Conservation (phyloP, 2,888 invertebrate species). For the Zhuqinia jingwanae region DNA sequence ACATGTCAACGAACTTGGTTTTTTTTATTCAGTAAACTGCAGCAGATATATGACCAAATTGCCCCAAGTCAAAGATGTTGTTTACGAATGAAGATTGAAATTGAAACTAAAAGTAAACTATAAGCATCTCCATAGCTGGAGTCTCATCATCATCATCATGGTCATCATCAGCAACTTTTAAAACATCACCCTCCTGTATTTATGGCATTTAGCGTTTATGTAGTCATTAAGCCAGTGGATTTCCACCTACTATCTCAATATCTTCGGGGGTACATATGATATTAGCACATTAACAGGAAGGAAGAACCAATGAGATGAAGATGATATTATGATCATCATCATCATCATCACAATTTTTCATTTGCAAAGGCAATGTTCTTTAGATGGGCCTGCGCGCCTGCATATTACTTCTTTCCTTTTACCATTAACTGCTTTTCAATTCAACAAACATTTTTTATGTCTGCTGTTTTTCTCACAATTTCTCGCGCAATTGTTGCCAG, state of each 20-base stretch:
- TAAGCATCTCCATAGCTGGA: conserved; percentile 28
- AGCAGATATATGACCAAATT: background rate
- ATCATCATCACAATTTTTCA: conserved; percentile 9
- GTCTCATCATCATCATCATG: conserved; percentile 6
- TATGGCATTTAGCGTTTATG: conserved; percentile 62
- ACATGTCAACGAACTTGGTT: conserved; percentile 18
- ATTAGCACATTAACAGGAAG: conserved; percentile 68
- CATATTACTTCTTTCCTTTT: conserved; percentile 30
- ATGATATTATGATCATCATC: conserved; percentile 33
- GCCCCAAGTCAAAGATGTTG: conserved; percentile 37
- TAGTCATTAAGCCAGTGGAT: conserved; percentile 66
- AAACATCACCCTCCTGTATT: conserved; percentile 30
- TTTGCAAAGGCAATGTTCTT: conserved; percentile 47
- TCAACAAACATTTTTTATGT: conserved; percentile 30
- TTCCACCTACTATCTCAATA: conserved; percentile 65
- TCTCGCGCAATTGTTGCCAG: too few relatives aligned
- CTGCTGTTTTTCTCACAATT: conserved; percentile 34
- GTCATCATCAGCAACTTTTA: conserved; percentile 6
- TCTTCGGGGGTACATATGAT: conserved; percentile 61
- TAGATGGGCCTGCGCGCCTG: conserved; percentile 28
- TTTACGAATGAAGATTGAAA: conserved; percentile 41
- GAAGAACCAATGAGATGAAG: conserved; percentile 23
- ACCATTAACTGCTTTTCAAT: conserved; percentile 3
- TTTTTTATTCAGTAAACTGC: background rate
- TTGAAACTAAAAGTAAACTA: conserved; percentile 55